phyloP scores from a whole-genome alignment of 2,113 vertebrate genomes.

The Piprites chloris region DNA sequence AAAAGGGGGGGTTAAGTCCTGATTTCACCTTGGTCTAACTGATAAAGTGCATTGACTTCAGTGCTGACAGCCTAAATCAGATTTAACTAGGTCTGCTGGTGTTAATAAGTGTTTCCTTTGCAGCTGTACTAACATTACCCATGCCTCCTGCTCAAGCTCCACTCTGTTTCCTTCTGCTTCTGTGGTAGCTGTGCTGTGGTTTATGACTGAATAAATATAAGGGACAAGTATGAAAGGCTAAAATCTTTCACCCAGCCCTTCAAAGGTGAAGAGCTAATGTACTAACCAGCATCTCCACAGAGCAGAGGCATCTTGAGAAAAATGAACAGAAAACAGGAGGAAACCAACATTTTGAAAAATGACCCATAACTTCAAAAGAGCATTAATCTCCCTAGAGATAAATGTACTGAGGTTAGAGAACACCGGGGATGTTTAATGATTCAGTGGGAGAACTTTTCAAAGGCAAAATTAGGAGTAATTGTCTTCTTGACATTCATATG shows the following conservation, averaged over 20 bases:
- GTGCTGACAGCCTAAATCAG: not conserved
- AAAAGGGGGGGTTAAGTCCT: not conserved
- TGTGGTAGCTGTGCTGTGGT: not conserved
- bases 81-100: not conserved
- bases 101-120: not conserved
- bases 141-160: not conserved
- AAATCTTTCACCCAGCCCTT: not conserved
- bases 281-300: not conserved
- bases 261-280: not conserved
- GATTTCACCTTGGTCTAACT: not conserved
- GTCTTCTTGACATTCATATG: not conserved
- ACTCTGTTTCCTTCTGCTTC: not conserved
- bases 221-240: not conserved
- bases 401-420: not conserved
- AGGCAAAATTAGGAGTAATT: not conserved
- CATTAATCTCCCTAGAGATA: not conserved
- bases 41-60: not conserved
- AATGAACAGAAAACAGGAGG: not conserved
- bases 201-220: not conserved
- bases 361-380: not conserved
- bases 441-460: not conserved
- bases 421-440: not conserved
- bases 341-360: conserved; percentile 15
- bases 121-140: not conserved
- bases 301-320: not conserved